These are phyloP conservation scores for Hymenopus coronatus DNA, from an alignment of 2,888 invertebrate species.

Conservation along the genomic window DNA sequence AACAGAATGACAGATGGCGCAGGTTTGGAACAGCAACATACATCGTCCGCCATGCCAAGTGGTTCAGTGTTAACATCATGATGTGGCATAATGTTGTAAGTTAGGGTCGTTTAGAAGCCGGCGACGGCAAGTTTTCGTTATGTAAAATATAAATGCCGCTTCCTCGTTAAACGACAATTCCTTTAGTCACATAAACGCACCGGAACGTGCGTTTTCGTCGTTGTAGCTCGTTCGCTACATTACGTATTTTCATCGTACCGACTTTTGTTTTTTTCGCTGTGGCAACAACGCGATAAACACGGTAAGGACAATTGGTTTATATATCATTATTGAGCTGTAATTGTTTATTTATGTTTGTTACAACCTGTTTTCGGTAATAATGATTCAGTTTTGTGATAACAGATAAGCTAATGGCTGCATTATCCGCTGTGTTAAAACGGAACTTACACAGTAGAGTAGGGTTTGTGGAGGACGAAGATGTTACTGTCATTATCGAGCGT, in stretches of 20 bases:
- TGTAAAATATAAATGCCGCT: constrained; percentile 41
- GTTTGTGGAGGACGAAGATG: background rate
- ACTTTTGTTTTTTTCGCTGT: constrained; percentile 34
- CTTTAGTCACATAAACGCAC: constrained; percentile 30
- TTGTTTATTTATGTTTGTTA: background rate
- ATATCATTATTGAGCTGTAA: background rate
- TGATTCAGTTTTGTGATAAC: background rate
- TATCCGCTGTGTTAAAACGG: background rate
- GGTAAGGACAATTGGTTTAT: constrained; percentile 26
- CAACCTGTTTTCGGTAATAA: background rate
- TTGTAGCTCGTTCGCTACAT: constrained; percentile 34
- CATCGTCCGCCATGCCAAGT: constrained; percentile 38
- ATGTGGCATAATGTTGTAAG: constrained; percentile 48
- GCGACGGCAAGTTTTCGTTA: constrained; percentile 41
- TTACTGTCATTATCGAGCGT: background rate
- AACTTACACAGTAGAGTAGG: background rate
- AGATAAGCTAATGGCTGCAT: background rate
- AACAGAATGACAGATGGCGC: constrained; percentile 30
- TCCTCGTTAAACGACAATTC: constrained; percentile 34
- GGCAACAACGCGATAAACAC: constrained; percentile 36
- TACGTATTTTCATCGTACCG: constrained; percentile 33
- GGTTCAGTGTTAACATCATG: constrained; percentile 49
- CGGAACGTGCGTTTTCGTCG: constrained; percentile 32
- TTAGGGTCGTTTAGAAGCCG: constrained; percentile 38
- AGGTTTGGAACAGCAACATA: constrained; percentile 29